Percentiles rank a stretch among this genome's conserved stretches.
Evolutionary conservation across 1,140 invertebrate species (phyloP).

Genomic region (Metopolophium dirhodum): DNA sequence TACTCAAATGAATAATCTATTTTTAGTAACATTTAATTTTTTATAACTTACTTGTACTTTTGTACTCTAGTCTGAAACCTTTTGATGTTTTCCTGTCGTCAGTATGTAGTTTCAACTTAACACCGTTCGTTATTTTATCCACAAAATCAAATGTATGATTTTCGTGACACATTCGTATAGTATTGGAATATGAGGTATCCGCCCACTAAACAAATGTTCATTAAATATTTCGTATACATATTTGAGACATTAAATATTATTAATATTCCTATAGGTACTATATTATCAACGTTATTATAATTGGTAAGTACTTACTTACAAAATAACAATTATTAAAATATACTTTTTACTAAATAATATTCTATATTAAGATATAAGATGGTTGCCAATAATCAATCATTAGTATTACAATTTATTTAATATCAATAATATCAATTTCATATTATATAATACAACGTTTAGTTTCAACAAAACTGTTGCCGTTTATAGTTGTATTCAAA

Average conservation of each 20-base stretch:
- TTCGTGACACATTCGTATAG: conserved; percentile 13
- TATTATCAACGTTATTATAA: neutral
- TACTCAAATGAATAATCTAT: neutral
- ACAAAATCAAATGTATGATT: neutral
- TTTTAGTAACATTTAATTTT: neutral
- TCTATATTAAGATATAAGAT: too few relatives aligned
- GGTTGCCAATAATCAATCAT: too few relatives aligned
- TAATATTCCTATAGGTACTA: too few relatives aligned
- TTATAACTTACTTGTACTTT: conserved; percentile 12
- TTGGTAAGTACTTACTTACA: too few relatives aligned
- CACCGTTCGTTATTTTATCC: neutral
- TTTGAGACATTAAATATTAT: neutral
- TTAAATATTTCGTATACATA: neutral
- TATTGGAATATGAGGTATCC: neutral
- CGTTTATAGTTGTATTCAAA: too few relatives aligned
- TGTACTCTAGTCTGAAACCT: conserved; percentile 39
- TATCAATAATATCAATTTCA: too few relatives aligned
- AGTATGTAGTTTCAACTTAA: neutral
- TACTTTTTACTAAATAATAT: too few relatives aligned
- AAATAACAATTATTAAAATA: neutral
- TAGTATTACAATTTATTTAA: too few relatives aligned
- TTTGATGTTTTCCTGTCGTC: neutral
- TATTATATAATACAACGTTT: too few relatives aligned
- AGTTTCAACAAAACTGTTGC: too few relatives aligned
- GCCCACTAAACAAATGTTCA: neutral